A percentile compares a stretch with the other conserved stretches of the same genome.
Conservation (phyloP, 2,113 vertebrate species). For the Camelus dromedarius region DNA sequence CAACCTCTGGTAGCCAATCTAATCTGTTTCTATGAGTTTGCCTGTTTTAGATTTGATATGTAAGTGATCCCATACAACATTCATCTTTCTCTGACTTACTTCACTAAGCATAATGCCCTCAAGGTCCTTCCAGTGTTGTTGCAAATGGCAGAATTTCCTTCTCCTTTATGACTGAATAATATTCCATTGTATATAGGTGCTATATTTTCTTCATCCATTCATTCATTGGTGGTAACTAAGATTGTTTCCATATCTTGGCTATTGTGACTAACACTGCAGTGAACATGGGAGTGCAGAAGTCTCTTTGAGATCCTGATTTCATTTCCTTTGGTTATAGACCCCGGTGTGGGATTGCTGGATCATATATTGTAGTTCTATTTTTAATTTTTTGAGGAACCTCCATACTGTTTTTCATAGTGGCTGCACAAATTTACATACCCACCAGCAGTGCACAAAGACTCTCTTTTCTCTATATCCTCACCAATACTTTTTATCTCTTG, state of each 20-base stretch:
- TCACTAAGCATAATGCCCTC: not conserved
- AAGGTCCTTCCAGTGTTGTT: not conserved
- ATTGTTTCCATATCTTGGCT: not conserved
- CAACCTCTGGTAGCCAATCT: not conserved
- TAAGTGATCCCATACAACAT: not conserved
- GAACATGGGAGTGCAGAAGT: not conserved
- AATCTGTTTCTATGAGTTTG: not conserved
- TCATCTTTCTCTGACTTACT: not conserved
- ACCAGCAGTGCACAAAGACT: not conserved
- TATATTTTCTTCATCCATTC: not conserved
- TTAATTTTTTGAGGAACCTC: not conserved
- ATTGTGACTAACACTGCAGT: not conserved
- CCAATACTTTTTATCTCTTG: not conserved
- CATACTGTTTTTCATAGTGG: not conserved
- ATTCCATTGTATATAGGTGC: not conserved
- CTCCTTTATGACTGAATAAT: not conserved
- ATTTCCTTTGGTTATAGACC: not conserved
- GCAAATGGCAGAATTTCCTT: not conserved
- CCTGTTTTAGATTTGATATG: not conserved
- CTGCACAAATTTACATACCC: not conserved
- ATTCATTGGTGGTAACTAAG: not conserved
- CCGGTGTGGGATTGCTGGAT: not conserved
- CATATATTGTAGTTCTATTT: not conserved
- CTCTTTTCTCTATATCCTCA: not conserved
- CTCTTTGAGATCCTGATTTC: not conserved